phyloP scores from a whole-genome alignment of 2,113 vertebrate genomes.

The Indicator maculatus region DNA sequence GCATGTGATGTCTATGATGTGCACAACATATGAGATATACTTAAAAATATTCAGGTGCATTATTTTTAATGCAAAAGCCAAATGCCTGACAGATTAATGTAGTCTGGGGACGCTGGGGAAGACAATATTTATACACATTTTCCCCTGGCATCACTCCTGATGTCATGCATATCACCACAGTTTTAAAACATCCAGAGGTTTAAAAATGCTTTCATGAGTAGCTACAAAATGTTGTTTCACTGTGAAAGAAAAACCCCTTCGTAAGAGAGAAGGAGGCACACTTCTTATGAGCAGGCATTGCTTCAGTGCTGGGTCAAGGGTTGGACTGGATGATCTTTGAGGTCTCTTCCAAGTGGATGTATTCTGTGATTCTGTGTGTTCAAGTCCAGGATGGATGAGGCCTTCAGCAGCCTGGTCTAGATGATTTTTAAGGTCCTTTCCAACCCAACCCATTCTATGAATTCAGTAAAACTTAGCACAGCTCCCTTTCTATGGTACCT shows the following conservation, averaged over 20 bases:
- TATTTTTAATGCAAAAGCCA: background rate
- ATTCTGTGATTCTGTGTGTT: too few relatives aligned
- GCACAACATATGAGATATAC: background rate
- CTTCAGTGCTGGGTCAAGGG: too few relatives aligned
- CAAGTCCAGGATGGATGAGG: too few relatives aligned
- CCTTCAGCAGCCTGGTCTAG: too few relatives aligned
- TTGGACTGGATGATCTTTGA: too few relatives aligned
- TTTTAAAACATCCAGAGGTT: background rate
- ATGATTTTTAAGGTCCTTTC: too few relatives aligned
- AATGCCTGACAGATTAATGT: background rate
- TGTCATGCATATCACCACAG: too few relatives aligned
- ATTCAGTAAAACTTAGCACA: background rate
- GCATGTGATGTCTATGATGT: background rate
- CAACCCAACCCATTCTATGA: background rate
- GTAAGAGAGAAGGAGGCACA: background rate
- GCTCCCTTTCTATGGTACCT: background rate
- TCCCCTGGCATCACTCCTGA: background rate
- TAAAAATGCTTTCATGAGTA: background rate
- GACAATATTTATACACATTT: background rate
- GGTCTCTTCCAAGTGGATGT: too few relatives aligned
- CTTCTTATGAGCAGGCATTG: background rate
- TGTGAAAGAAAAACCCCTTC: background rate
- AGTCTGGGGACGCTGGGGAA: background rate
- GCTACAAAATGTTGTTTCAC: background rate
- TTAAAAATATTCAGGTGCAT: background rate